phyloP scores from a whole-genome alignment of 2,888 invertebrate species.

The Oscheius sp. region DNA sequence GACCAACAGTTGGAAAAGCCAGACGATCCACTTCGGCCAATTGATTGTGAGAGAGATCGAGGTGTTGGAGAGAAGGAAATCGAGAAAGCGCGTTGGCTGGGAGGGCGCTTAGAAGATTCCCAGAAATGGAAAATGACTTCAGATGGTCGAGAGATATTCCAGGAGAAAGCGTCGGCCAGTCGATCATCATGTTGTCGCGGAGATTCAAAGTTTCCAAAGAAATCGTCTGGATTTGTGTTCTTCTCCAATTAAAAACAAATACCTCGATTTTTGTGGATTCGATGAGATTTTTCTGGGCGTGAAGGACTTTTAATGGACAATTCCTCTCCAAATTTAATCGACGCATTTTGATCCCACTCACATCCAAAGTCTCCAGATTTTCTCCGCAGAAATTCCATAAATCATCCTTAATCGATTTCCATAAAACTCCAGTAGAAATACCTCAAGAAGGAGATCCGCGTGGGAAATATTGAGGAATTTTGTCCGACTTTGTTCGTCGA shows the following conservation, averaged over 20 bases:
- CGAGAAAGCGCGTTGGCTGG: constrained; percentile 50
- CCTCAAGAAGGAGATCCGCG: constrained; percentile 31
- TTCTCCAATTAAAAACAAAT: background rate
- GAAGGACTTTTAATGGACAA: constrained; percentile 38
- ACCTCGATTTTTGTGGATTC: constrained; percentile 27
- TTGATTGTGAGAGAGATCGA: constrained; percentile 61
- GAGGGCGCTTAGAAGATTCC: constrained; percentile 55
- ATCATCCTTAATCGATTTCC: constrained; percentile 3
- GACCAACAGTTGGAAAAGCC: constrained; percentile 53
- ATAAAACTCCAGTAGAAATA: too few relatives aligned
- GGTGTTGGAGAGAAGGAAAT: constrained; percentile 54
- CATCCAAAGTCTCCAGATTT: constrained; percentile 57
- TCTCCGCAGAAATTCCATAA: constrained; percentile 54
- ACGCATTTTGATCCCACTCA: constrained; percentile 50
- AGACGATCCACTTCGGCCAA: constrained; percentile 45
- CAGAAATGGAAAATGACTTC: constrained; percentile 56
- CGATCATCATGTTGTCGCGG: constrained; percentile 50
- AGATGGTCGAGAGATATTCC: constrained; percentile 48
- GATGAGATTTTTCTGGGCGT: constrained; percentile 26
- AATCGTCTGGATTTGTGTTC: constrained; percentile 7
- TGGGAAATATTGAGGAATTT: constrained; percentile 52
- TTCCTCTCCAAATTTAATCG: constrained; percentile 41
- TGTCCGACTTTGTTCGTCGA: constrained; percentile 42
- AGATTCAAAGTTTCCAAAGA: constrained; percentile 42
- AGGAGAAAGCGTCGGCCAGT: constrained; percentile 46